phyloP scores from a whole-genome alignment of 2,888 invertebrate species.

The Drymonia ruficornis region DNA sequence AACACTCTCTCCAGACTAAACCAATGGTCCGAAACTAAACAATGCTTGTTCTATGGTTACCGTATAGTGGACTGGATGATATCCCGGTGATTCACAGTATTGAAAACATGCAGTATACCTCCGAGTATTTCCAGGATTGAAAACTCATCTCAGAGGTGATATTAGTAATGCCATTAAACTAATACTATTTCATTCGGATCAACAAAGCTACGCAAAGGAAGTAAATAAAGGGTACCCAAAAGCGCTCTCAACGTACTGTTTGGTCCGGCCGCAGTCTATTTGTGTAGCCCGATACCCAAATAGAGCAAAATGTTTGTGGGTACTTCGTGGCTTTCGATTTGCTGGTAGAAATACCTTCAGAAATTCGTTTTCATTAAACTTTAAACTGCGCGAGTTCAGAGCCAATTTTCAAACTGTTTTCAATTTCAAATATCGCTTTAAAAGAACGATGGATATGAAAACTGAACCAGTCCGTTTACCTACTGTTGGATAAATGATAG shows the following conservation, averaged over 20 bases:
- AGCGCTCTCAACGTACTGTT: slow-evolving; percentile 38
- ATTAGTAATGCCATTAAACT: too few species aligned
- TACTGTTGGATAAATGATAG: neutral
- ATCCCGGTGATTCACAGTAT: too few species aligned
- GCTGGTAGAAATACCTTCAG: slow-evolving; percentile 33
- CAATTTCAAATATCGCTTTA: neutral
- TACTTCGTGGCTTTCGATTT: slow-evolving; percentile 28
- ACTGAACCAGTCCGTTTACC: slow-evolving; percentile 10
- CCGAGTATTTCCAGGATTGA: too few species aligned
- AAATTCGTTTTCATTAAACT: slow-evolving; percentile 46
- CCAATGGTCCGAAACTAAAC: too few species aligned
- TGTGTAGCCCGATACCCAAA: slow-evolving; percentile 31
- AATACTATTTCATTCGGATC: too few species aligned
- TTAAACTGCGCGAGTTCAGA: slow-evolving; percentile 24
- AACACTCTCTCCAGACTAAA: too few species aligned
- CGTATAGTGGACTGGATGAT: too few species aligned
- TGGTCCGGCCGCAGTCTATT: slow-evolving; percentile 36
- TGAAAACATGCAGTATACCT: too few species aligned
- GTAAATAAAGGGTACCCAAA: slow-evolving; percentile 46
- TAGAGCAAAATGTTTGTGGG: slow-evolving; percentile 32
- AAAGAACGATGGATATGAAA: slow-evolving; percentile 23
- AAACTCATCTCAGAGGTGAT: too few species aligned
- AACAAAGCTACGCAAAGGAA: slow-evolving; percentile 23
- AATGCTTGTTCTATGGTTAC: too few species aligned
- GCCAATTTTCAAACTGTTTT: slow-evolving; percentile 22